Percentiles rank a stretch among this genome's conserved stretches.
phyloP scores from a whole-genome alignment of 1,140 invertebrate genomes.

The Phthorimaea operculella region DNA sequence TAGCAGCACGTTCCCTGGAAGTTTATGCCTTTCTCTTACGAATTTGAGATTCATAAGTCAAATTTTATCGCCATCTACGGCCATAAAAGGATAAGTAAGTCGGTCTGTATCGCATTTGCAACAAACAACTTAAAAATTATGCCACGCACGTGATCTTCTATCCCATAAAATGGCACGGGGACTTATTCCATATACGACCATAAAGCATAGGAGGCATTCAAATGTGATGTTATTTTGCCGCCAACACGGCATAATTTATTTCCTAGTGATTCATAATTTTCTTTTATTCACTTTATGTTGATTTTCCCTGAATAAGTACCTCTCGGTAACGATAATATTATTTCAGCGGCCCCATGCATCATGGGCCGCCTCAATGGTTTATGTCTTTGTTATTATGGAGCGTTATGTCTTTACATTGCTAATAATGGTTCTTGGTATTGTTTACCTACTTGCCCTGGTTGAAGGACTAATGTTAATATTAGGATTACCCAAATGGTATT shows the following conservation, averaged over 20 bases:
- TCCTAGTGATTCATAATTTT: constrained; percentile 67
- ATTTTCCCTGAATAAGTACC: constrained; percentile 64
- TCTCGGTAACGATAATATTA: constrained; percentile 66
- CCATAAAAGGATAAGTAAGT: constrained; percentile 1
- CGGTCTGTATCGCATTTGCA: constrained; percentile 9
- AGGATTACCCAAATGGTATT: no score
- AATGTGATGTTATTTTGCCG: constrained; percentile 68
- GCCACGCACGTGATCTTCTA: constrained; percentile 55
- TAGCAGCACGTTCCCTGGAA: no score
- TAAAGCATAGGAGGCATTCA: constrained; percentile 68
- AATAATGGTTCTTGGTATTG: constrained; percentile 1
- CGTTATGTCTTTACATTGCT: constrained; percentile 18
- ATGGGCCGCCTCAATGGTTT: constrained; percentile 42
- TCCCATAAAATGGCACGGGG: constrained; percentile 58
- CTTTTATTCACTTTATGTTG: constrained; percentile 69
- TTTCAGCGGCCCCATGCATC: constrained; percentile 63
- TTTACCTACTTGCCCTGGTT: background rate
- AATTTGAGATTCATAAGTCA: no score
- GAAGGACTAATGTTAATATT: background rate
- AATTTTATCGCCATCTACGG: background rate
- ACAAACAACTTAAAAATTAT: constrained; percentile 57
- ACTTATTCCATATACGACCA: constrained; percentile 64
- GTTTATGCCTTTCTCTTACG: no score
- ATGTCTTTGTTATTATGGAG: constrained; percentile 34
- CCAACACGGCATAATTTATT: constrained; percentile 67